Conservation (phyloP, 2,113 vertebrate genomes). For the Forbesichthys papilliferus region DNA sequence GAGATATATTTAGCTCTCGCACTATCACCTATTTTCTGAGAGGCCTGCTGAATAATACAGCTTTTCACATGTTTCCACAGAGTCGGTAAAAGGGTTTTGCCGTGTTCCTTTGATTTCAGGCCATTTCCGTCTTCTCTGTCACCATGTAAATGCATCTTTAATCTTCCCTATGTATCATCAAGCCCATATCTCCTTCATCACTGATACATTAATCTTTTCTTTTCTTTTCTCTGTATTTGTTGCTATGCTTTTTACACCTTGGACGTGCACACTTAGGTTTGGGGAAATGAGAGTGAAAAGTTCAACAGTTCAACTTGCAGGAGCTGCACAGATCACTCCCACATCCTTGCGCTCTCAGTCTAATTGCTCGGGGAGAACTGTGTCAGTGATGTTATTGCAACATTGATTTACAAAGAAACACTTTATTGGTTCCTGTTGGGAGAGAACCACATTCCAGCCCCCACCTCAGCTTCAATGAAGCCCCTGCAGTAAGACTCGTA, state of each 20-base stretch:
- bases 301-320: too few relatives aligned
- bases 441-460: too few relatives aligned
- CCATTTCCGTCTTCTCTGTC: constrained; percentile 35
- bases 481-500: too few relatives aligned
- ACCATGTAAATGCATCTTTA: constrained; percentile 17
- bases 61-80: constrained; percentile 15
- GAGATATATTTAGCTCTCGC: constrained; percentile 46
- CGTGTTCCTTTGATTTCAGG: constrained; percentile 60
- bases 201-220: neutral
- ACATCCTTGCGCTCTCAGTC: too few relatives aligned
- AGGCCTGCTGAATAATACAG: constrained; percentile 67
- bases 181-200: neutral
- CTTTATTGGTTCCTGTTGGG: too few relatives aligned
- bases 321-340: too few relatives aligned
- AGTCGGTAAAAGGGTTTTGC: constrained; percentile 70
- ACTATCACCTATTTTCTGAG: constrained; percentile 42
- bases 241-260: neutral
- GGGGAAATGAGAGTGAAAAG: too few relatives aligned
- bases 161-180: neutral
- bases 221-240: neutral
- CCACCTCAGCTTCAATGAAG: too few relatives aligned
- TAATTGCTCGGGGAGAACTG: too few relatives aligned
- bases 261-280: too few relatives aligned
- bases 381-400: too few relatives aligned
- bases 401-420: too few relatives aligned